Evolutionary conservation across 2,797 vertebrate species (phyloP).

Genomic region (Acanthurus tractus): DNA sequence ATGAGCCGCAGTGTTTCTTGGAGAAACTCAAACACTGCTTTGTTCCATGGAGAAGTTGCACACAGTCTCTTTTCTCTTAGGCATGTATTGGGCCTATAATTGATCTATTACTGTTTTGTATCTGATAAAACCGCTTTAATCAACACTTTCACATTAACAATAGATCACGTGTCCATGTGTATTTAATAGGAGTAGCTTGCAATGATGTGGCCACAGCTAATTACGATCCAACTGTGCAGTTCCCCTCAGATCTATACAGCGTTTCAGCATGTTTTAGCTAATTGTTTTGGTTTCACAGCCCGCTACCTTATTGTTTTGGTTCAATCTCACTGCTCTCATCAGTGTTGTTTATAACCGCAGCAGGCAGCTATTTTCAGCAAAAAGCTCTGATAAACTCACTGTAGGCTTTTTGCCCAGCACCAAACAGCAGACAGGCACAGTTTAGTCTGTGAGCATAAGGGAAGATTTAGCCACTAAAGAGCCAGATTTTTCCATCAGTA

Average conservation of each 20-base stretch:
- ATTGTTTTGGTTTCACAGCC: neutral
- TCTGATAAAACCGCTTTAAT: neutral
- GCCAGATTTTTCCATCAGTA: no score
- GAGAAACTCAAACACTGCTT: slow-evolving; percentile 24
- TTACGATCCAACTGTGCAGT: neutral
- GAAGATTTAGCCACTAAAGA: no score
- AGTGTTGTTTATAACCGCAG: slow-evolving; percentile 7
- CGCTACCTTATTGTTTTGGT: neutral
- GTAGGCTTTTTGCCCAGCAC: no score
- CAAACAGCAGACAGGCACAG: no score
- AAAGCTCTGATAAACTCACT: no score
- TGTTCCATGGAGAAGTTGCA: neutral
- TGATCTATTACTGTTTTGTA: slow-evolving; percentile 4
- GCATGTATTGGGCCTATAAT: neutral
- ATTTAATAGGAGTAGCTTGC: neutral
- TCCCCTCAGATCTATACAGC: neutral
- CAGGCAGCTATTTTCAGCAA: neutral
- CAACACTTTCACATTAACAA: neutral
- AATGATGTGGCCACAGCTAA: neutral
- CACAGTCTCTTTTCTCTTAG: neutral
- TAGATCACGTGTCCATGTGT: neutral
- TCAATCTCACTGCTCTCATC: neutral
- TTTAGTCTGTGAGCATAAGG: no score
- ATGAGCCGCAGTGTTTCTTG: slow-evolving; percentile 26
- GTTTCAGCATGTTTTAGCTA: neutral